Evolutionary conservation across 2,888 invertebrate species (phyloP).

Genomic region (Augiades crinisus): DNA sequence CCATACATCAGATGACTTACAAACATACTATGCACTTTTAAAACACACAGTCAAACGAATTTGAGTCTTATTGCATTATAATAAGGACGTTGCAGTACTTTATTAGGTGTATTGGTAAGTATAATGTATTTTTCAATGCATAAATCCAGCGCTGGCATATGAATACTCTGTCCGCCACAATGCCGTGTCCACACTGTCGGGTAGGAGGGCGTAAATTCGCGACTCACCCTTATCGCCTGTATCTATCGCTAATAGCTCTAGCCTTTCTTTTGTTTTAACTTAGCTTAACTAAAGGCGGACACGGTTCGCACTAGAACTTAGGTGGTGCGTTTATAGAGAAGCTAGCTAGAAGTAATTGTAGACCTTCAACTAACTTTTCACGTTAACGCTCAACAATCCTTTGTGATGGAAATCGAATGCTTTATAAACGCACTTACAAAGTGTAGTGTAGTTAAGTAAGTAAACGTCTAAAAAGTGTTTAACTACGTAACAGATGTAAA

Average conservation of each 20-base stretch:
- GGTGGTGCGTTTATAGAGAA: not conserved
- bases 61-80: constrained; percentile 26
- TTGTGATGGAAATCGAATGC: no score
- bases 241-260: constrained; percentile 49
- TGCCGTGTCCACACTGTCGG: constrained; percentile 52
- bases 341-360: no score
- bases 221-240: constrained; percentile 53
- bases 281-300: not conserved
- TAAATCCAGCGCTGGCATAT: constrained; percentile 72
- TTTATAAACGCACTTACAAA: no score
- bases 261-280: constrained; percentile 25
- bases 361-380: no score
- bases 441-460: no score
- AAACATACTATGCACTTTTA: not conserved
- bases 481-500: no score
- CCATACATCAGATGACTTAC: constrained; percentile 51
- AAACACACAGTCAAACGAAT: not conserved
- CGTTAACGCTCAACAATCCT: no score
- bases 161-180: constrained; percentile 62
- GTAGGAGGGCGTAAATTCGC: constrained; percentile 56
- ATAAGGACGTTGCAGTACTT: constrained; percentile 15
- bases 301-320: constrained; percentile 3
- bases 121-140: constrained; percentile 39
- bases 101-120: not conserved
- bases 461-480: no score